Percentiles rank a stretch among this genome's conserved stretches.
Conservation (phyloP, 2,888 invertebrate species). For the Vannuccia rotundouncinata region DNA sequence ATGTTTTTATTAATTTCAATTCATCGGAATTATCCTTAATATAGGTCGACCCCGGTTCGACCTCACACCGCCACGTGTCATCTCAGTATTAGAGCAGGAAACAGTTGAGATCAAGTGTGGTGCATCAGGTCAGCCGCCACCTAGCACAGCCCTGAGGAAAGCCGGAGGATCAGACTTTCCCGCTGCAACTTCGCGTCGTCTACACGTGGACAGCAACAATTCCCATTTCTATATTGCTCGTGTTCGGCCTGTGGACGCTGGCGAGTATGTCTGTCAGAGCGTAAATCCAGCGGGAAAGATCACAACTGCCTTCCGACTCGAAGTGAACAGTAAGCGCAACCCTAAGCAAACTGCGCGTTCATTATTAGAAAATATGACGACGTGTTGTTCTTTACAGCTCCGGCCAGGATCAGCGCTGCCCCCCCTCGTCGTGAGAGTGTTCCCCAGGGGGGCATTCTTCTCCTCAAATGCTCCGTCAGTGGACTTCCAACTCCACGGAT, state of each 20-base stretch:
- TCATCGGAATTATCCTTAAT: too few relatives aligned
- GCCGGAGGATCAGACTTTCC: conserved; percentile 32
- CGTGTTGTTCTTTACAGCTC: neutral
- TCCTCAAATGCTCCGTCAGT: neutral
- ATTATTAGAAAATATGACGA: too few relatives aligned
- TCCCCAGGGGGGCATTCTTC: neutral
- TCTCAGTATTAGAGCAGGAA: conserved; percentile 31
- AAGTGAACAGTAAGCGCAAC: conserved; percentile 35
- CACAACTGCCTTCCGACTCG: conserved; percentile 2
- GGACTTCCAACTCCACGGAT: neutral
- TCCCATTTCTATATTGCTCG: conserved; percentile 31
- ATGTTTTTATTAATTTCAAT: too few relatives aligned
- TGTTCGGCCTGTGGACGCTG: conserved; percentile 27
- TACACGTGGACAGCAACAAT: conserved; percentile 8
- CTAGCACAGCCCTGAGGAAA: conserved; percentile 17
- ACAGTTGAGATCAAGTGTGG: conserved; percentile 34
- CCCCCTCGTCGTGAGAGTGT: neutral
- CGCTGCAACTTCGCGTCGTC: conserved; percentile 27
- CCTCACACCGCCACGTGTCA: neutral
- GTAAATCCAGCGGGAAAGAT: conserved; percentile 31
- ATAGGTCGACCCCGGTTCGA: conserved; percentile 1
- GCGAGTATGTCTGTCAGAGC: conserved; percentile 31
- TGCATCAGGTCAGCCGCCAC: conserved; percentile 24
- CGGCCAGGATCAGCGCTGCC: neutral
- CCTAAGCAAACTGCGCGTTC: too few relatives aligned